Conservation (phyloP, 2,888 invertebrate species). For the Diplazon laetatorius region DNA sequence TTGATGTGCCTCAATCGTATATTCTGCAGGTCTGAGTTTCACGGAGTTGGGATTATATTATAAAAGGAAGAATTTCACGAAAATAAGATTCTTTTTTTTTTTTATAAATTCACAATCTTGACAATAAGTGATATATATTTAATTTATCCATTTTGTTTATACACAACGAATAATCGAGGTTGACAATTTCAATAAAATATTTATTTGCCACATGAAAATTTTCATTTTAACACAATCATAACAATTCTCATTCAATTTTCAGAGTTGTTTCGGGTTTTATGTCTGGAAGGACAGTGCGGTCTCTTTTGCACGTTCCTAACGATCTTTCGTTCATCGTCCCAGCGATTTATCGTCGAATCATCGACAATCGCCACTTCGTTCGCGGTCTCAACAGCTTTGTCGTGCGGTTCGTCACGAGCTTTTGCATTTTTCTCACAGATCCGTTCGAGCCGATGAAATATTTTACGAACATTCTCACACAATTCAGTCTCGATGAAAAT, state of each 20-base stretch:
- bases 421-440: constrained; percentile 33
- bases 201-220: background rate
- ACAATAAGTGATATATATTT: no score
- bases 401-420: background rate
- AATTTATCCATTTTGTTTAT: no score
- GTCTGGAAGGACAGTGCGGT: constrained; percentile 56
- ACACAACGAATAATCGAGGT: background rate
- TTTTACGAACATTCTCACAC: constrained; percentile 58
- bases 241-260: no score
- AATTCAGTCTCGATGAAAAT: constrained; percentile 58
- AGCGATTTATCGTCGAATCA: constrained; percentile 6
- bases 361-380: background rate
- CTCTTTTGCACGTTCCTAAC: constrained; percentile 32
- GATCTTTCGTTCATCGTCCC: constrained; percentile 12
- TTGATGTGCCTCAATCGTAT: no score
- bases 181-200: background rate
- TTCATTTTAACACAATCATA: background rate
- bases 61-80: no score
- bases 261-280: constrained; percentile 3
- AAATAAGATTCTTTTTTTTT: no score
- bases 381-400: background rate
- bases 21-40: no score
- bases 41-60: no score
- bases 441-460: constrained; percentile 63
- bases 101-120: no score